Percentiles rank a stretch among this genome's conserved stretches.
phyloP scores from a whole-genome alignment of 2,888 invertebrate genomes.

The Notodonta dromedarius region DNA sequence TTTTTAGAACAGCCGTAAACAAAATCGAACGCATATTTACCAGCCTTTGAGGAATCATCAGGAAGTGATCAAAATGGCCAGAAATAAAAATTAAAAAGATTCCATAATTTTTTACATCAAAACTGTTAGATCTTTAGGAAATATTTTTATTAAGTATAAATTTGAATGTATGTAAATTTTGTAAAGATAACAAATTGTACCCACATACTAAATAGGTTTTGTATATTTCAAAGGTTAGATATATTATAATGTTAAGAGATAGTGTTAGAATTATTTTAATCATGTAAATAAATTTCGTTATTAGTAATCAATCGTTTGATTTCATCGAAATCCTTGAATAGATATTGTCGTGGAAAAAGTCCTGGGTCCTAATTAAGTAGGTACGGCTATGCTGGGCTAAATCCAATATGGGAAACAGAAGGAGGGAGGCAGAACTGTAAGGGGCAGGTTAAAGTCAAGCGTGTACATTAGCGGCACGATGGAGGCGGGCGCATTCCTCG shows the following conservation, averaged over 20 bases:
- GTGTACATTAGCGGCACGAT: no score
- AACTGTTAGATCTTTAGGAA: conserved; percentile 55
- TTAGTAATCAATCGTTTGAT: conserved; percentile 55
- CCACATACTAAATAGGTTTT: conserved; percentile 50
- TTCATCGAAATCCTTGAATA: no score
- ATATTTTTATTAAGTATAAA: conserved; percentile 48
- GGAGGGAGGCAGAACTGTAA: no score
- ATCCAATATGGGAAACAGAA: no score
- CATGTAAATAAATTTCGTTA: conserved; percentile 73
- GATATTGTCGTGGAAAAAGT: no score
- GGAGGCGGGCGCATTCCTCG: no score
- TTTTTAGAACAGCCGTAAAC: no score
- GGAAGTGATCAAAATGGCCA: neutral
- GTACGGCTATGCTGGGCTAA: no score
- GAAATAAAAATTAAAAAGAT: conserved; percentile 54
- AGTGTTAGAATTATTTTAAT: conserved; percentile 65
- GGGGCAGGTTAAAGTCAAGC: no score
- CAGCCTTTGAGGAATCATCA: neutral
- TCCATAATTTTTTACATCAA: conserved; percentile 73
- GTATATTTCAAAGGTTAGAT: conserved; percentile 54
- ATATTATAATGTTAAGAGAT: conserved; percentile 57
- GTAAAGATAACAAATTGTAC: conserved; percentile 60
- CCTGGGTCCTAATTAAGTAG: no score
- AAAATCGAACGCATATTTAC: no score
- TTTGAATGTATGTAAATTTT: conserved; percentile 73